Evolutionary conservation across 2,888 invertebrate species (phyloP), one percentile per base, ranked within the genome.

Genomic region (Plebejus argus): DNA sequence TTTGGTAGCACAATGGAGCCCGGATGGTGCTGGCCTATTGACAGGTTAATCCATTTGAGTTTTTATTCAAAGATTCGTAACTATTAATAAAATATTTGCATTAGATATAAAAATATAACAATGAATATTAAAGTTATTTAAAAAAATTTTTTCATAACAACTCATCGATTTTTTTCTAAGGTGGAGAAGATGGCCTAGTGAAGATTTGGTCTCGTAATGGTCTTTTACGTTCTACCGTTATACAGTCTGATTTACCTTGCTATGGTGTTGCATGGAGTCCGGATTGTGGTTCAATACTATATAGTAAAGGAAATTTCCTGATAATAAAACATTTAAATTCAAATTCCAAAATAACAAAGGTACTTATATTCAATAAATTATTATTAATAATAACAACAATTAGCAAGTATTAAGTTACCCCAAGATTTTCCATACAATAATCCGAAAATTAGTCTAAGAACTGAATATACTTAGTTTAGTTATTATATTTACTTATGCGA

Each of bases 161-260:
- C 58, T 20, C 58, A 35, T 33, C 12, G 12, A 35, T 20, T 78
- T 53, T 66, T 61, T 45, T 28, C 85, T 20, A 89, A 97, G 99
- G 97, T 80, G 99, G 99, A 0, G 99, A 99, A 94, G 99, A 99
- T 92, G 99, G 99, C 1, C 96, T 96, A 78, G 96, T 99, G 2
- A 99, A 99, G 93, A 97, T 99, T 79, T 99, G 99, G 99, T 99
- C 99, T 0, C 95, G 99, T 72, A 98, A 97, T 85, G 99, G 99
- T 18, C 97, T 98, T 95, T 94, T 99, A 18, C 95, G 99, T 1
- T 98, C 99, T 0, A 96, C 99, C 1, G 96, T 98, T 71, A 97
- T 98, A 82, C 96, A 96, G 81, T 97, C 97, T 78, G 97, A 97
- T 84, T 94, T 95, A 77, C 96, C 99, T 0, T 96, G 99, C 78